Conservation (phyloP, 2,113 vertebrate species). For the Sphaerodactylus townsendi region DNA sequence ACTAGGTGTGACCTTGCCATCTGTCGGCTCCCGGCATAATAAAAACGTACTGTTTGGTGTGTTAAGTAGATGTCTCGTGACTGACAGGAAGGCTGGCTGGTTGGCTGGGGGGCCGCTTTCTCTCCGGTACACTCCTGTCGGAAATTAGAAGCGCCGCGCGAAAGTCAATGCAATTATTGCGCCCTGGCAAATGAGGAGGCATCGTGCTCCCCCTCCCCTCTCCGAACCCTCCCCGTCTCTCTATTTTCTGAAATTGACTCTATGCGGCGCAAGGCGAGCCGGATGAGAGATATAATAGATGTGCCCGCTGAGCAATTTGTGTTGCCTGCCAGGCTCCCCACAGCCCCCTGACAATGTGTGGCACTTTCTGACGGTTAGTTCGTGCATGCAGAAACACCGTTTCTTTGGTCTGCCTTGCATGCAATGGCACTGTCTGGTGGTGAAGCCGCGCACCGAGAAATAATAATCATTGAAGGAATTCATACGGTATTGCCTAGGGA, state of each 20-base stretch:
- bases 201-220: background rate
- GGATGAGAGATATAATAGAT: background rate
- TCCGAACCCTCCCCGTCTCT: background rate
- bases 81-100: background rate
- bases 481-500: background rate
- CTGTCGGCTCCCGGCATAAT: background rate
- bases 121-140: background rate
- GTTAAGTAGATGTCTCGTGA: background rate
- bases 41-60: slow-evolving; percentile 11
- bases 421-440: fast-evolving
- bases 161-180: slow-evolving; percentile 4
- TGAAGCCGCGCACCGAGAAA: background rate
- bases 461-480: background rate
- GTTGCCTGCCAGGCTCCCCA: fast-evolving
- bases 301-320: fast-evolving
- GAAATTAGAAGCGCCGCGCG: background rate
- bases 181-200: background rate
- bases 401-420: background rate
- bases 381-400: background rate
- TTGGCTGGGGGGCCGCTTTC: background rate
- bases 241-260: background rate
- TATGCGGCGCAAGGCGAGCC: slow-evolving; percentile 1
- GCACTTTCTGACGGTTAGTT: slow-evolving; percentile 7
- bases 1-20: slow-evolving; percentile 22
- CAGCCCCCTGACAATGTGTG: fast-evolving